A percentile compares a stretch with the other conserved stretches of the same genome.
These are phyloP conservation scores for Petrocephalus sullivani DNA, from an alignment of 2,797 vertebrate genomes.

Conservation along the genomic window DNA sequence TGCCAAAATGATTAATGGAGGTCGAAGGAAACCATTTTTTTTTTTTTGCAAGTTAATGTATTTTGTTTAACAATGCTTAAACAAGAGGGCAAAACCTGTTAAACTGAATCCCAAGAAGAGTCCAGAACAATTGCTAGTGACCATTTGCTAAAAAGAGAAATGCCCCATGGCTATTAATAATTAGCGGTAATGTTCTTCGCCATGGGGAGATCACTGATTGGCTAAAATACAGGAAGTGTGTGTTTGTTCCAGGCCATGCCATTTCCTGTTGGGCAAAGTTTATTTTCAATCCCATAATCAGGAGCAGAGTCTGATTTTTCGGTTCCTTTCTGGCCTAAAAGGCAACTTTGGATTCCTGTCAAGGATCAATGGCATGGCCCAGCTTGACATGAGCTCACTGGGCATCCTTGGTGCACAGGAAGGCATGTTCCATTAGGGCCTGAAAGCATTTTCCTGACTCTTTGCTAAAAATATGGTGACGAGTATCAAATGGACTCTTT, in stretches of 20 bases:
- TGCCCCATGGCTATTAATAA: conserved; percentile 75
- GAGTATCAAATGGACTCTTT: conserved; percentile 64
- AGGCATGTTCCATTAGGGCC: conserved; percentile 75
- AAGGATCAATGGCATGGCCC: conserved; percentile 69
- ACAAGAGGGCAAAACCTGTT: conserved; percentile 46
- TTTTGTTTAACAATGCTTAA: conserved; percentile 77
- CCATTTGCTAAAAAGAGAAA: conserved; percentile 65
- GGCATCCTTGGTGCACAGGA: conserved; percentile 81
- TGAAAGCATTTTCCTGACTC: conserved; percentile 75
- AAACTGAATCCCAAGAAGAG: conserved; percentile 61
- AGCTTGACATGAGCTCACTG: conserved; percentile 77
- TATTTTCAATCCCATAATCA: conserved; percentile 69
- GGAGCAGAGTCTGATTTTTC: conserved; percentile 57
- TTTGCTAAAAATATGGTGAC: conserved; percentile 76
- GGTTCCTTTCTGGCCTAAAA: conserved; percentile 71
- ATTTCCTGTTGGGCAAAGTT: conserved; percentile 58
- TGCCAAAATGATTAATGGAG: conserved; percentile 82
- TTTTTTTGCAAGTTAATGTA: conserved; percentile 64
- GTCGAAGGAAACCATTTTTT: conserved; percentile 70
- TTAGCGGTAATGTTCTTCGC: conserved; percentile 72
- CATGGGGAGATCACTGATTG: conserved; percentile 66
- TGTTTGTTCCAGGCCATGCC: conserved; percentile 66
- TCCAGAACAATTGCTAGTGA: conserved; percentile 64
- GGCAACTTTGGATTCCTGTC: conserved; percentile 63
- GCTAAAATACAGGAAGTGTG: conserved; percentile 71